Evolutionary conservation across 2,797 vertebrate genomes (phyloP), one percentile per base, ranked within the genome.

Genomic region (Crocodylus rhombifer): DNA sequence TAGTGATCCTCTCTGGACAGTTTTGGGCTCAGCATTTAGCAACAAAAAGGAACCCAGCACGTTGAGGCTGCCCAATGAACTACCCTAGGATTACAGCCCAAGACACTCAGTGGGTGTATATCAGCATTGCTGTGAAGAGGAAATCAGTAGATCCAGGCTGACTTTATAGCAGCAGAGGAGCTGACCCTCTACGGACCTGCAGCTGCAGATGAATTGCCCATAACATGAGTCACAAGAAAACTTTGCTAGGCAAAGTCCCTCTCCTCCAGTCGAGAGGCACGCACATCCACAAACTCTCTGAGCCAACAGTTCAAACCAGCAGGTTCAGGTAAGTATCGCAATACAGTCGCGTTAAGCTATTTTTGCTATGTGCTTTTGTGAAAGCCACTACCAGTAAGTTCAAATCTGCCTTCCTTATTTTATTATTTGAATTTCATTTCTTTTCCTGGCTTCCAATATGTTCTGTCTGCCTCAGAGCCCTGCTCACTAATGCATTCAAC

Each of bases 341-440:
- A 80, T 1, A 2, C 88, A 60, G 82, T 67, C 55, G 21, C 25
- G 88, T 87, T 86, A 74, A 63, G 84, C 78, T 83, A 86, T 89
- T 85, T 21, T 89, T 86, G 57, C 4, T 2, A 67, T 11, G 51
- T 76, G 62, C 84, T 78, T 83, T 93, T 91, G 95, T 61, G 86
- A 96, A 94, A 95, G 33, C 92, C 89, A 96, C 89, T 93, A 84
- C 89, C 94, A 84, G 25, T 30, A 71, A 88, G 89, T 91, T 80
- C 61, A 36, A 64, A 71, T 60, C 93, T 91, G 91, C 83, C 89
- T 89, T 93, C 74, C 91, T 87, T 88, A 71, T 7, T 56, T 36
- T 92, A 69, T 6, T 56, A 74, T 23, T 79, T 69, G 58, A 14
- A 21, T 18, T 56, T 26, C n/a, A 56, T 83, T 87, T 86, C 33